Evolutionary conservation across 2,113 vertebrate genomes (phyloP), one percentile per base, ranked within the genome.

Genomic region (Geococcyx californianus): DNA sequence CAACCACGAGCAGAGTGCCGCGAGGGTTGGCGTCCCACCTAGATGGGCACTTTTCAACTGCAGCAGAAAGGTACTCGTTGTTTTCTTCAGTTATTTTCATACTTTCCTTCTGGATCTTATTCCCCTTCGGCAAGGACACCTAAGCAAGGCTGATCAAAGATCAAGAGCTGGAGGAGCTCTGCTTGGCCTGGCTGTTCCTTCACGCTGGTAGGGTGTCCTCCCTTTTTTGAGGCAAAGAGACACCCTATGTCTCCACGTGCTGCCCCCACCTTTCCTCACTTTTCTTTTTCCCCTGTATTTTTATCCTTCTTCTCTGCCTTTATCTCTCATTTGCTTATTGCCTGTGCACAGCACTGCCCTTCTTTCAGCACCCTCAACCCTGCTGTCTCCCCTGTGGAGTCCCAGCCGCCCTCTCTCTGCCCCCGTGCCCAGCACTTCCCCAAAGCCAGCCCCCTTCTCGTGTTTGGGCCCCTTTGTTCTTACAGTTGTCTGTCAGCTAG

Each of bases 1-100:
- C 34, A 16, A 1, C n/a, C 24, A 1, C 1, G 7, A 64, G 45
- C 60, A 51, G 23, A 2, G 0, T 7, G 29, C 18, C 29, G 13
- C 1, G 1, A 49, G n/a, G 3, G 20, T 23, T 3, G 1, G 1
- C 4, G 25, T 70, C 45, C 45, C 74, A 31, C 24, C 1, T 36
- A 23, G 16, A 5, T 16, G 21, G 29, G 5, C 15, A 4, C 56
- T 60, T 42, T 15, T 23, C 73, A 63, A 49, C 49, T 14, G 23
- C 42, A 68, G 55, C 11, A 58, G 84, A 67, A 77, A 73, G 19
- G 51, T 6, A 1, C 42, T 38, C 74, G 42, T 23, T 5, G 1
- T 72, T 78, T 84, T 29, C 51, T 80, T 15, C 80, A 80, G 55
- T 36, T 0, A 31, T 62, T 80, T 86, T 34, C 59, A 2, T 45